Base-by-base conservation (phyloP, 2,797 vertebrate species). In the Eupleurogrammus muticus region DNA sequence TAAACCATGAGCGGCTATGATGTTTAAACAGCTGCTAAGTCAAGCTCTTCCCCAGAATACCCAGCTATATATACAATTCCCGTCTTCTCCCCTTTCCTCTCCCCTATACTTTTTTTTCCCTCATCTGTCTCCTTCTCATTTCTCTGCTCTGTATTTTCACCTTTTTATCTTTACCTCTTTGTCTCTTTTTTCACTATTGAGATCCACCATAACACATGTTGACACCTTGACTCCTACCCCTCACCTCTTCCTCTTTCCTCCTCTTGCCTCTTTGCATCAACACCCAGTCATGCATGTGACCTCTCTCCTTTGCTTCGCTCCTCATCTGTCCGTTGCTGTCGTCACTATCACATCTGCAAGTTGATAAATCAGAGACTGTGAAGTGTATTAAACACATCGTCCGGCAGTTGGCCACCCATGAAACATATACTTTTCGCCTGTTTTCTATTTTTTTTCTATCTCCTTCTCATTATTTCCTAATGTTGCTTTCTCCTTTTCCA, bases 361-460 rank as follows among this genome's bases (percentile, higher is more conserved):
- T 86, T 77, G 70, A 65, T 82, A 87, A 90, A 89, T 90, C 76
- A 81, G 63, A 65, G 81, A 79, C 83, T 89, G 84, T 81, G 47
- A 28, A 83, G 65, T 69, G 68, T 74, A 73, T 84, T 84, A 81
- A 87, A 81, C 68, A 70, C 75, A 55, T 77, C 19, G 46, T 75
- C 70, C 63, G 67, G 51, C 34, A 8, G 56, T 50, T 14, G 73
- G 63, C 84, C 83, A 88, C 77, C 82, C 85, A 67, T 64, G 80
- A 74, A 80, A 75, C 60, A 71, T 54, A 28, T 38, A 5, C 48
- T 40, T 48, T 58, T 8, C 21, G 28, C 57, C 6, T 57, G 21
- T 75, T 73, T 72, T 70, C 10, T 13, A 52, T 47, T 36, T 50
- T 77, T 47, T 59, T 56, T 40, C 13, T 17, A 1, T 28, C 7